Base-by-base conservation (phyloP, 2,113 vertebrate genomes). In the Phoxinus phoxinus region DNA sequence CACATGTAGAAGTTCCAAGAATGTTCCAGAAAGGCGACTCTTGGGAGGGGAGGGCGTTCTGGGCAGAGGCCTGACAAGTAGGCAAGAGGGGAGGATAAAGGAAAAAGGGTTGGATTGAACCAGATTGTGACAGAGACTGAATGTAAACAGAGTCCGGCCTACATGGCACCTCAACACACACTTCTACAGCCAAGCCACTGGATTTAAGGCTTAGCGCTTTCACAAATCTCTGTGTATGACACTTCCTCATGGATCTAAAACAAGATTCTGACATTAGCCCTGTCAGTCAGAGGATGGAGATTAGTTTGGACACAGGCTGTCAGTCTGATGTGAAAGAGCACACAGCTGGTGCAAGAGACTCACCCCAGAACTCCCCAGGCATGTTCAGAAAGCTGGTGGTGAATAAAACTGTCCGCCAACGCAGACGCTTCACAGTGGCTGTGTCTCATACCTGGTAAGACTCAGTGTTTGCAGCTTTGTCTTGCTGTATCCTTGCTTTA, bases 371-470 rank as follows among this genome's bases (percentile, higher is more conserved):
- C 84, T 97, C 96, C 0, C 95, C 95, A 0, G 95, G 94, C 91
- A 94, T 95, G 83, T 97, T 97, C 92, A 93, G 95, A 94, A 97
- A 97, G 94, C 95, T 96, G 92, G 90, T 95, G 59, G 96, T 96
- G 86, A 97, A 96, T 88, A 97, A 96, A 91, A 95, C 93, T 92
- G 94, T 96, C 84, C 95, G 95, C 58, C 96, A 97, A 86, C 95
- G 95, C 27, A 94, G 97, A 1, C 96, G 97, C 1, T 98, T 98
- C 89, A 97, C 96, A 0, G 95, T 97, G 91, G 96, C 96, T 0
- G 95, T 97, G 90, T 96, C 96, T 25, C 96, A 98, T 89, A 96
- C 95, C 3, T 97, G 96, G 96, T 96, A 96, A 96, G 90, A 77
- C n/a, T 74, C 65, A 30, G 19, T 27, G 51, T 73, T 59, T 79